phyloP scores from a whole-genome alignment of 2,888 invertebrate genomes.

The Oegoconia quadripuncta region DNA sequence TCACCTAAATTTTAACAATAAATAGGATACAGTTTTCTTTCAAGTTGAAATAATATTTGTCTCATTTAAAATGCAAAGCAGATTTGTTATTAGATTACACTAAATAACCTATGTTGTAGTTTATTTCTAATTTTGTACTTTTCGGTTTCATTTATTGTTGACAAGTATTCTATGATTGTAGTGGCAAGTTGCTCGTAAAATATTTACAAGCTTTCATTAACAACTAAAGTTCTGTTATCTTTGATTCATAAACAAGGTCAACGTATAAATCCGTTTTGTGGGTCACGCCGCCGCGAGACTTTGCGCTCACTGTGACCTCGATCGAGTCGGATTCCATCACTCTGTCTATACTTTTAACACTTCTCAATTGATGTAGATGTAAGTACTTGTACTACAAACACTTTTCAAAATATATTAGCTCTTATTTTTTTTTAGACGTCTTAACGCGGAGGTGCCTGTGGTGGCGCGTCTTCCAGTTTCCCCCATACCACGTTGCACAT shows the following conservation, averaged over 20 bases:
- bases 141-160: constrained; percentile 30
- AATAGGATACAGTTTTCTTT: neutral
- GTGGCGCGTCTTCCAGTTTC: constrained; percentile 91
- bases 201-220: constrained; percentile 29
- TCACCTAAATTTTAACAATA: neutral
- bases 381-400: neutral
- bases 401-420: constrained; percentile 5
- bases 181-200: constrained; percentile 34
- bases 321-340: constrained; percentile 62
- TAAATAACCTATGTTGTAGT: neutral
- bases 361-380: constrained; percentile 32
- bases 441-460: constrained; percentile 72
- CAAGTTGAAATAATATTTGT: neutral
- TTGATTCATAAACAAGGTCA: constrained; percentile 60
- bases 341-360: constrained; percentile 39
- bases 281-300: constrained; percentile 66
- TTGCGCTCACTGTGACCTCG: constrained; percentile 58
- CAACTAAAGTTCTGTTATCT: constrained; percentile 39
- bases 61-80: neutral
- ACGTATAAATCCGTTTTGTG: constrained; percentile 50
- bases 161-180: constrained; percentile 16
- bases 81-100: neutral
- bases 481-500: constrained; percentile 98
- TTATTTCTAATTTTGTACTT: constrained; percentile 52
- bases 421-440: too few relatives aligned